phyloP scores from a whole-genome alignment of 2,888 invertebrate genomes.

The Pandemis cinnamomeana region DNA sequence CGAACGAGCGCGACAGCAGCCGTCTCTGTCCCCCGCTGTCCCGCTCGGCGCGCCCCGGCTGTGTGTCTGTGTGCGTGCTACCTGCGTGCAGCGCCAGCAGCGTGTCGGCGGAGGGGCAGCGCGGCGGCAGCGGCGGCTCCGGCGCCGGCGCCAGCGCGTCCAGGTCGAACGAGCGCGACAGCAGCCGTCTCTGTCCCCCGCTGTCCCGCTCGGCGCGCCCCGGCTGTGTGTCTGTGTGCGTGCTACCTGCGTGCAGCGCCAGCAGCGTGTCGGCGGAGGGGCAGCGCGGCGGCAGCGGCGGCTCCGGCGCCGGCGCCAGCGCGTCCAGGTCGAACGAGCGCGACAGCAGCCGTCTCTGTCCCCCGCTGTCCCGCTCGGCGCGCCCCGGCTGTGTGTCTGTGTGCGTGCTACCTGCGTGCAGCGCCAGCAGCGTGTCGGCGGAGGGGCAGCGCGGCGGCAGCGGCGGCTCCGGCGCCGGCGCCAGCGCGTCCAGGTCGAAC shows the following conservation, averaged over 20 bases:
- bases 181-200: conserved; percentile 58
- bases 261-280: conserved; percentile 77
- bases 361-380: conserved; percentile 64
- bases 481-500: conserved; percentile 73
- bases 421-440: conserved; percentile 70
- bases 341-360: conserved; percentile 66
- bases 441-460: conserved; percentile 74
- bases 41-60: conserved; percentile 65
- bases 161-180: conserved; percentile 76
- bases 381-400: no score
- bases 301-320: conserved; percentile 57
- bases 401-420: no score
- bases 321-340: conserved; percentile 77
- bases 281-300: conserved; percentile 66
- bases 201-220: conserved; percentile 67
- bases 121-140: conserved; percentile 58
- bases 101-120: conserved; percentile 78
- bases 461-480: conserved; percentile 54
- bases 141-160: conserved; percentile 66
- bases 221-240: no score
- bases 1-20: conserved; percentile 74
- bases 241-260: conserved; percentile 58
- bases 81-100: conserved; percentile 64
- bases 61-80: no score
- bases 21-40: conserved; percentile 62